phyloP scores from a whole-genome alignment of 2,113 vertebrate species.

The Canis aureus region DNA sequence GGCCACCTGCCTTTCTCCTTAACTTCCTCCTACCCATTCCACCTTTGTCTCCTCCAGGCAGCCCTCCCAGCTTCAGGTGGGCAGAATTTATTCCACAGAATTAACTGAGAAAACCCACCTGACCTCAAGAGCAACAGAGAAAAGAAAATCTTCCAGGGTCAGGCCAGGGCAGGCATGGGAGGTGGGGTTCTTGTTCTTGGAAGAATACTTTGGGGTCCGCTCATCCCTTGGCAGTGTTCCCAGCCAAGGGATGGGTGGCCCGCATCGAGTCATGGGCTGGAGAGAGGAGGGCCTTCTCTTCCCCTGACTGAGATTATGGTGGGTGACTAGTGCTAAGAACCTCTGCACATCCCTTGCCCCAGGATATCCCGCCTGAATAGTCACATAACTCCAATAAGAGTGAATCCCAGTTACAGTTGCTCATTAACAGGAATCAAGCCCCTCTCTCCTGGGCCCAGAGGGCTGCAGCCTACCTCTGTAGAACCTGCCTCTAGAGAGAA shows the following conservation, averaged over 20 bases:
- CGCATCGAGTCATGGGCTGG: neutral
- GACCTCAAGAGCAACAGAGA: neutral
- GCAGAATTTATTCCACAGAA: neutral
- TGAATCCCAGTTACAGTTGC: conserved; percentile 41
- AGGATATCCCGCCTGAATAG: conserved; percentile 39
- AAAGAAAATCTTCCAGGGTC: neutral
- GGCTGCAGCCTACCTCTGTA: conserved; percentile 17
- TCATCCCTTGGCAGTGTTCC: neutral
- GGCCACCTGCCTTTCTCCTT: neutral
- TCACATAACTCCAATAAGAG: conserved; percentile 43
- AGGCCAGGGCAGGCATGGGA: neutral
- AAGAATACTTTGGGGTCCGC: neutral
- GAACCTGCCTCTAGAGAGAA: neutral
- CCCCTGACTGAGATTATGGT: conserved; percentile 55
- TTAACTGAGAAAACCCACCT: neutral
- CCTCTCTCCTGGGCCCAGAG: conserved; percentile 50
- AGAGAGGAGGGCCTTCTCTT: neutral
- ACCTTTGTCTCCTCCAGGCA: neutral
- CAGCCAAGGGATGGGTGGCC: too few species aligned
- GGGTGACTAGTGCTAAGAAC: conserved; percentile 47
- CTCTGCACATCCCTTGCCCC: neutral
- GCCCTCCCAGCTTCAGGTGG: neutral
- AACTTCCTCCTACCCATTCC: neutral
- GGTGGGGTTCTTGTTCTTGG: neutral
- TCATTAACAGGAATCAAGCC: conserved; percentile 23